Evolutionary conservation across 2,797 vertebrate genomes (phyloP).

Genomic region (Brachymystax lenok): DNA sequence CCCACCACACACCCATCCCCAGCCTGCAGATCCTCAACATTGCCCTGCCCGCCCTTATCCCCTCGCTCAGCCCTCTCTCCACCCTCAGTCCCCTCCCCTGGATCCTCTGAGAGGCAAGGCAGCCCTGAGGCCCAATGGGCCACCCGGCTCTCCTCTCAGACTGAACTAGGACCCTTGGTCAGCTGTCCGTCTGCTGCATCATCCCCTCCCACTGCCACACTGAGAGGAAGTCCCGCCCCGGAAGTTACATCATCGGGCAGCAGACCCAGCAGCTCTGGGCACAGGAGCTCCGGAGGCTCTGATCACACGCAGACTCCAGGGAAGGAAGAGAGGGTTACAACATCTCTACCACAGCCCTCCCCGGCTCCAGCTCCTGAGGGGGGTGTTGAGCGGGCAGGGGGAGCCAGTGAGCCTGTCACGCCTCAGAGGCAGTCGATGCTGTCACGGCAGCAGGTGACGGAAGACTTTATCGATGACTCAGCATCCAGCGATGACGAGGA

Average conservation of each 20-base stretch:
- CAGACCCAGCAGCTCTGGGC: neutral
- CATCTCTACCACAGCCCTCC: slow-evolving; percentile 29
- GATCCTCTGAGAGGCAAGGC: slow-evolving; percentile 55
- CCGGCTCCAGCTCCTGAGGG: slow-evolving; percentile 38
- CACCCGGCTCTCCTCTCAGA: slow-evolving; percentile 34
- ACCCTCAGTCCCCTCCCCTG: slow-evolving; percentile 66
- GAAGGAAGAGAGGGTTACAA: slow-evolving; percentile 41
- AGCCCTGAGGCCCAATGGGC: slow-evolving; percentile 53
- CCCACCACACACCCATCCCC: slow-evolving; percentile 81
- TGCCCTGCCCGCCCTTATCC: slow-evolving; percentile 87
- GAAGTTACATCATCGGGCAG: slow-evolving; percentile 31
- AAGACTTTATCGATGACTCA: slow-evolving; percentile 82
- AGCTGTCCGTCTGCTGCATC: slow-evolving; percentile 33
- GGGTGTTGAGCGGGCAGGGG: slow-evolving; percentile 33
- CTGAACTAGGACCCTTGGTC: slow-evolving; percentile 23
- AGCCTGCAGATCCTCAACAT: slow-evolving; percentile 94
- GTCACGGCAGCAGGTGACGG: slow-evolving; percentile 71
- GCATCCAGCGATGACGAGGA: slow-evolving; percentile 95
- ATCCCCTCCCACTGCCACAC: slow-evolving; percentile 20
- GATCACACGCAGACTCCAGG: slow-evolving; percentile 43
- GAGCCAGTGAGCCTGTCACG: slow-evolving; percentile 35
- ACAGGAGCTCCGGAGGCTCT: slow-evolving; percentile 25
- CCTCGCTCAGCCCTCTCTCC: slow-evolving; percentile 79
- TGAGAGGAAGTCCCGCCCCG: slow-evolving; percentile 35
- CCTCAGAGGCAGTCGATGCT: slow-evolving; percentile 51